Percentiles rank a stretch among this genome's conserved stretches.
phyloP scores from a whole-genome alignment of 2,113 vertebrate genomes.

The Odobenus rosmarus region DNA sequence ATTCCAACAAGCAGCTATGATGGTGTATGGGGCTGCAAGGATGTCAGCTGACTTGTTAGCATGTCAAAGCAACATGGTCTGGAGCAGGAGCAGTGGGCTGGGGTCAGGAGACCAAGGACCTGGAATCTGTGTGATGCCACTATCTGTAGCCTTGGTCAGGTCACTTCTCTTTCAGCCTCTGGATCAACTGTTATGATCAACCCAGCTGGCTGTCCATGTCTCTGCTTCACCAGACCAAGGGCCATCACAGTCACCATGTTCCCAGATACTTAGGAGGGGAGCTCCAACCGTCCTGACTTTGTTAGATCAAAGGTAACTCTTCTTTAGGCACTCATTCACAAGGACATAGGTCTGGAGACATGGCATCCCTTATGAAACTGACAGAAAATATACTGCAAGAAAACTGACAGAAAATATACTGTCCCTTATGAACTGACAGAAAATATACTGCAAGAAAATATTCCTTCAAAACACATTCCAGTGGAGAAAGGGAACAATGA shows the following conservation, averaged over 20 bases:
- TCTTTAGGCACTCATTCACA: not conserved
- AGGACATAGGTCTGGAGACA: not conserved
- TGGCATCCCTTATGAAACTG: not conserved
- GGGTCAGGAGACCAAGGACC: too few relatives aligned
- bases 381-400: not conserved
- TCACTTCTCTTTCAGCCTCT: not conserved
- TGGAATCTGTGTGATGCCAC: not conserved
- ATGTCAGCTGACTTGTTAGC: not conserved
- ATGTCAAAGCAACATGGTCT: too few relatives aligned
- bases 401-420: too few relatives aligned
- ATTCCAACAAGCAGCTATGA: slow-evolving; percentile 92
- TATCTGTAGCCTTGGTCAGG: not conserved
- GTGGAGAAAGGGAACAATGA: not conserved
- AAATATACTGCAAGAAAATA: not conserved
- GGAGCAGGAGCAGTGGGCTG: not conserved
- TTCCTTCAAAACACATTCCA: not conserved
- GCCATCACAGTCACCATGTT: not conserved
- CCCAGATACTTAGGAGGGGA: not conserved
- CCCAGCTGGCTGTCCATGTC: not conserved
- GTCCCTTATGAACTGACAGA: too few relatives aligned
- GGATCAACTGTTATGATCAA: not conserved
- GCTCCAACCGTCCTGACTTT: not conserved
- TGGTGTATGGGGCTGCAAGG: not conserved
- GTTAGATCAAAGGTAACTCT: not conserved
- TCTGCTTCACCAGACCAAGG: not conserved